Percentiles rank a stretch among this genome's conserved stretches.
phyloP scores from a whole-genome alignment of 37 sponge, comb jelly and placozoan genomes.

The Agelas oroides region DNA sequence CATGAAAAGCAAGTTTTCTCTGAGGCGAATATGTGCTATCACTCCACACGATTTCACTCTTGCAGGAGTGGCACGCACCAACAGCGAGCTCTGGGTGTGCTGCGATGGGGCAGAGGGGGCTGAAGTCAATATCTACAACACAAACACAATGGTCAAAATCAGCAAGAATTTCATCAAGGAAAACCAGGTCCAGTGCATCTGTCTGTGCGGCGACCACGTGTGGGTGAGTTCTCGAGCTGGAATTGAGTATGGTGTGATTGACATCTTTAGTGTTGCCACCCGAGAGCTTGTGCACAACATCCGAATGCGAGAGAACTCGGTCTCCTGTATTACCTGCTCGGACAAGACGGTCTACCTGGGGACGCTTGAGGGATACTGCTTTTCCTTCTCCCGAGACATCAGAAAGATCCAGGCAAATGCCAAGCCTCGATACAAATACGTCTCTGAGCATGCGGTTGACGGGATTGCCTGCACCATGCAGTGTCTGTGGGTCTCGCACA shows the following conservation, averaged over 20 bases:
- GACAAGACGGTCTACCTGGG: constrained; percentile 62
- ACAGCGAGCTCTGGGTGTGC: constrained; percentile 75
- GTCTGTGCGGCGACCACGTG: constrained; percentile 59
- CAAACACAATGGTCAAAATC: constrained; percentile 53
- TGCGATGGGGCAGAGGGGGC: constrained; percentile 65
- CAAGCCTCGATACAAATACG: constrained; percentile 41
- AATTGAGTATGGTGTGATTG: constrained; percentile 54
- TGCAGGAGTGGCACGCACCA: neutral
- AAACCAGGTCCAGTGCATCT: constrained; percentile 65
- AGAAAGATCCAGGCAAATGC: neutral
- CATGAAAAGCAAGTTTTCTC: constrained; percentile 43
- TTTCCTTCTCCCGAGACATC: constrained; percentile 30
- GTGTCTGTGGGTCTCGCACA: constrained; percentile 67
- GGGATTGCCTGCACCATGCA: constrained; percentile 40
- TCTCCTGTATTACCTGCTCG: constrained; percentile 55
- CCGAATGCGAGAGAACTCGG: constrained; percentile 60
- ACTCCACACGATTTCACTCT: neutral
- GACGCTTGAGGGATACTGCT: constrained; percentile 70
- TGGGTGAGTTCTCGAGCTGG: constrained; percentile 76
- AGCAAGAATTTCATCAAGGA: constrained; percentile 48
- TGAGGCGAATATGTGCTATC: constrained; percentile 57
- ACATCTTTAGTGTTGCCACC: constrained; percentile 50
- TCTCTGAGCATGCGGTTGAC: constrained; percentile 66
- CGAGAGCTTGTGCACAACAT: constrained; percentile 57
- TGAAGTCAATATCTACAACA: constrained; percentile 63